Evolutionary conservation across 2,888 invertebrate species (phyloP).

Genomic region (Lamellibrachia satsuma): DNA sequence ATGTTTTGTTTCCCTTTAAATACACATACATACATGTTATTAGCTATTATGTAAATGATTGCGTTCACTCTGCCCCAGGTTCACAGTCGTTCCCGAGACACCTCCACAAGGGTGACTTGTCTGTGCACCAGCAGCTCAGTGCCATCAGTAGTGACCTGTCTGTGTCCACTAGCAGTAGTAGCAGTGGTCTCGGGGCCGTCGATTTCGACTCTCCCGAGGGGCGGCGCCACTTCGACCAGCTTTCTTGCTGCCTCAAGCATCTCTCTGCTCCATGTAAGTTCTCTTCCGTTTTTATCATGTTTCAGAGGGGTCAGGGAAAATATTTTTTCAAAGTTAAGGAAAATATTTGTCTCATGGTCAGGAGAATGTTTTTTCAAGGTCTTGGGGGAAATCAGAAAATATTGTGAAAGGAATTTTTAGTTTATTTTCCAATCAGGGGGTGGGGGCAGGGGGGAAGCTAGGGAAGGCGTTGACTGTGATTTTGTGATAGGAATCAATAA

Average conservation of each 20-base stretch:
- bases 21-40: not conserved
- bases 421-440: too few relatives aligned
- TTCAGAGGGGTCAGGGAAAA: too few relatives aligned
- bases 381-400: too few relatives aligned
- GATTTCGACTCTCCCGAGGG: constrained; percentile 56
- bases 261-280: constrained; percentile 34
- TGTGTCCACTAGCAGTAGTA: constrained; percentile 53
- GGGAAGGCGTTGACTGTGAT: too few relatives aligned
- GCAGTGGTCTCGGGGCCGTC: constrained; percentile 56
- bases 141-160: constrained; percentile 26
- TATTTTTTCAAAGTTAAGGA: too few relatives aligned
- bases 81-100: not conserved
- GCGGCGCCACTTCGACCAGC: constrained; percentile 28
- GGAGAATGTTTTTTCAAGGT: too few relatives aligned
- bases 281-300: not conserved
- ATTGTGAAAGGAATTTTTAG: too few relatives aligned
- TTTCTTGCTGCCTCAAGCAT: constrained; percentile 30
- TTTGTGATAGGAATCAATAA: too few relatives aligned
- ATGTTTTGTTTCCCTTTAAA: too few relatives aligned
- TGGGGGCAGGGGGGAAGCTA: too few relatives aligned
- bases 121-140: not conserved
- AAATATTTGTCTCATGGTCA: too few relatives aligned
- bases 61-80: not conserved
- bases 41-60: not conserved
- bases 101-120: constrained; percentile 1